Evolutionary conservation across 2,797 vertebrate species (phyloP).

Genomic region (Limosa lapponica): DNA sequence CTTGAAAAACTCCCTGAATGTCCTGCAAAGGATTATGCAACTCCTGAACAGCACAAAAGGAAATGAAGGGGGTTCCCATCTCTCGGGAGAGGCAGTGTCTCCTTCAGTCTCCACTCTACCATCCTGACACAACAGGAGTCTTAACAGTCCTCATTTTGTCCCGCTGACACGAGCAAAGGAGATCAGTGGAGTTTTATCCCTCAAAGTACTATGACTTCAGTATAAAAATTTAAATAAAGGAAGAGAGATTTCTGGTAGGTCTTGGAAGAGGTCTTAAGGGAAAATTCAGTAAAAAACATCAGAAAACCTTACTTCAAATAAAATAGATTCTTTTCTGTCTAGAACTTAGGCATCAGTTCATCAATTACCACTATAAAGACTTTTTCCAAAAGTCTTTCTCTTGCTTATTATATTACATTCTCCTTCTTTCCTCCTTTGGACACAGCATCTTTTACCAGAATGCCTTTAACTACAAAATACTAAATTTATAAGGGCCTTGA

Average conservation of each 20-base stretch:
- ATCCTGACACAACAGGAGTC: not conserved
- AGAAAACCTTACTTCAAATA: not conserved
- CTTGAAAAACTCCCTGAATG: not conserved
- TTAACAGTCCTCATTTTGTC: not conserved
- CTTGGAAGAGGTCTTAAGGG: not conserved
- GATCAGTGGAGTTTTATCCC: not conserved
- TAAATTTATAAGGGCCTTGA: not conserved
- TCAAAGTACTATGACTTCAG: not conserved
- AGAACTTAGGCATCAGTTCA: not conserved
- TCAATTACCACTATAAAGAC: not conserved
- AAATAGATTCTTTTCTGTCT: not conserved
- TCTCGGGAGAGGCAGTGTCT: not conserved
- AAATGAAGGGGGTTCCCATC: rapidly evolving
- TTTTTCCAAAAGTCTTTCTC: not conserved
- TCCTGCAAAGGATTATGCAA: not conserved
- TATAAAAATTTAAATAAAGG: not conserved
- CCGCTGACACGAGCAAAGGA: not conserved
- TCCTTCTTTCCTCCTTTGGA: not conserved
- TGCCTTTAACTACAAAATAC: not conserved
- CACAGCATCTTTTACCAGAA: not conserved
- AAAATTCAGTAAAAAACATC: not conserved
- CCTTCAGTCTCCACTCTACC: not conserved
- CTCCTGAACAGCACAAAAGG: not conserved
- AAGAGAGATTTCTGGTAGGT: not conserved
- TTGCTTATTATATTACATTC: not conserved